phyloP scores from a whole-genome alignment of 1,140 invertebrate genomes.

The Medauroidea extradentata region DNA sequence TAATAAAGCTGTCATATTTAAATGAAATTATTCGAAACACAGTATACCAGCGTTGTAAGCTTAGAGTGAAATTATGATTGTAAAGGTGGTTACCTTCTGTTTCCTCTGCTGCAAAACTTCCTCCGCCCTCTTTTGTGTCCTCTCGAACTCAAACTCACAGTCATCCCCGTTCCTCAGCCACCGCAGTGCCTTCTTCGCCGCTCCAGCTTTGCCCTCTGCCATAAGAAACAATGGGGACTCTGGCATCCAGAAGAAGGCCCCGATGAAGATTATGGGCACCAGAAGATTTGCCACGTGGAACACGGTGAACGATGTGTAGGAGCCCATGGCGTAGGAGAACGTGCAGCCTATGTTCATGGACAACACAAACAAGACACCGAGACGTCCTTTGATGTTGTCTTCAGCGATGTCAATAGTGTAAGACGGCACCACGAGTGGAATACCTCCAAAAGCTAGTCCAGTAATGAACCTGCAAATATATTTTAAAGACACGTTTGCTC shows the following conservation, averaged over 20 bases:
- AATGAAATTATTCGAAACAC: too few species aligned
- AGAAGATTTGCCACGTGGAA: constrained; percentile 39
- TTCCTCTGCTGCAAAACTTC: background rate
- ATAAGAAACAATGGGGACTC: constrained; percentile 42
- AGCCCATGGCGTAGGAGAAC: constrained; percentile 36
- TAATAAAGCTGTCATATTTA: too few species aligned
- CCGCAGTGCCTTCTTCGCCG: too few species aligned
- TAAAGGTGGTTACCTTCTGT: too few species aligned
- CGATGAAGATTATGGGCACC: constrained; percentile 37
- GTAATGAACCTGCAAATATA: constrained; percentile 43
- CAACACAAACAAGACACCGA: constrained; percentile 62
- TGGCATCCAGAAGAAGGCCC: constrained; percentile 41
- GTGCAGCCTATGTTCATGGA: constrained; percentile 61
- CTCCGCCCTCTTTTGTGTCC: background rate
- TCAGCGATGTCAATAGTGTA: constrained; percentile 52
- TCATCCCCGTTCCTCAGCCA: too few species aligned
- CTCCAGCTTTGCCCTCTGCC: too few species aligned
- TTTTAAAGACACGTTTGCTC: too few species aligned
- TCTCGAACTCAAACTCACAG: too few species aligned
- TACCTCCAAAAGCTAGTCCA: constrained; percentile 55
- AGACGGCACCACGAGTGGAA: constrained; percentile 54
- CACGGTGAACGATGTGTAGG: background rate
- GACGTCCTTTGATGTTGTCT: constrained; percentile 50
- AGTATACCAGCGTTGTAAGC: too few species aligned
- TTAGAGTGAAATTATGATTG: too few species aligned